Evolutionary conservation across 1,140 invertebrate species (phyloP), one percentile per base, ranked within the genome.

Genomic region (Drosophila suzukii): DNA sequence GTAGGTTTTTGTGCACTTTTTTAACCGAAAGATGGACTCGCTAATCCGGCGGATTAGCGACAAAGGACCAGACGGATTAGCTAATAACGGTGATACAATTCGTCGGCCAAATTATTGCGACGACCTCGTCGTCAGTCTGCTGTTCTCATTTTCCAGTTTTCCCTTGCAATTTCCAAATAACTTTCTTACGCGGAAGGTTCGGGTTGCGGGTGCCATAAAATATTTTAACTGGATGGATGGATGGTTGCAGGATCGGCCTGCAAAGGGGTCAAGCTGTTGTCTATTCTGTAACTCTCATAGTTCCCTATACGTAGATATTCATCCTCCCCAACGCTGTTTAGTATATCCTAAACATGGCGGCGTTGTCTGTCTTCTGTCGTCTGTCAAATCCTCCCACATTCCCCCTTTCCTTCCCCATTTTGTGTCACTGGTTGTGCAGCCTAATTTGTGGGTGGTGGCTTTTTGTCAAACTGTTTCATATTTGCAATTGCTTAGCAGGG

Each of bases 371-470:
- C 53, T 47, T 57, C 73, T 53, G 60, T 54, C 53, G 60, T 57
- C 72, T 53, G 59, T 75, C 72, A 41, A 38, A 27, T 27, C 20
- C 60, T 62, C 72, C 61, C 54, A 41, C 57, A 38, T 39, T 34
- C 4, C 39, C 27, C 30, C 17, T 11, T 30, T 44, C 57, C 6
- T 17, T 38, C 43, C 20, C 59, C 38, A n/a, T 30, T 34, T 54
- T n/a, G 24, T 57, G 27, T 43, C 61, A 54, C 47, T 75, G 68
- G 62, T 66, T 67, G 58, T 76, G 59, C 62, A 84, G 84, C 73
- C 84, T 89, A 88, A 88, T 88, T 88, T 88, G 84, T 88, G 84
- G 84, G 84, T 88, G 84, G 84, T 88, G 67, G 84, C 84, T 90
- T 84, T 78, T 88, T 88, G 77, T 80, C 85, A 88, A 85, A 88